Evolutionary conservation across 2,113 vertebrate species (phyloP).

Genomic region (Poeciliopsis prolifica): DNA sequence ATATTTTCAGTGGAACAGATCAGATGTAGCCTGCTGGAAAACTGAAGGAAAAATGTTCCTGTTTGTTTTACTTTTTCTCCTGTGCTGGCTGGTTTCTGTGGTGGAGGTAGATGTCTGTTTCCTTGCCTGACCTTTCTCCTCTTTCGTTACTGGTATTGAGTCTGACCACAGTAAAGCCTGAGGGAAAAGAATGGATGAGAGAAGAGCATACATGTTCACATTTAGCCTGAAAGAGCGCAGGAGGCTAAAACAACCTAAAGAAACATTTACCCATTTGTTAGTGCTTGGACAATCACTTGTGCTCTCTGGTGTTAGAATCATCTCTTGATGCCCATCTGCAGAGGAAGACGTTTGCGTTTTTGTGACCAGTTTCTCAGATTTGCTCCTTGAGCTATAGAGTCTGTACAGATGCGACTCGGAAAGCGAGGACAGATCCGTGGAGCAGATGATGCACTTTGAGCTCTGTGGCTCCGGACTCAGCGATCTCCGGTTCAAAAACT

Average conservation of each 20-base stretch:
- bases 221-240: not conserved
- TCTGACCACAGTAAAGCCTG: conserved; percentile 63
- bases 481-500: conserved; percentile 77
- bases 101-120: conserved; percentile 29
- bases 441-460: conserved; percentile 16
- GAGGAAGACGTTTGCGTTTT: not conserved
- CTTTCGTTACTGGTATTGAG: conserved; percentile 12
- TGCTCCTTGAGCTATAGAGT: conserved; percentile 7
- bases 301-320: conserved; percentile 22
- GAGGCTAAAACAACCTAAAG: not conserved
- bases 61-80: conserved; percentile 28
- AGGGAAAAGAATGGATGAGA: conserved; percentile 9
- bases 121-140: conserved; percentile 26
- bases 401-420: conserved; percentile 17
- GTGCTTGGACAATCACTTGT: conserved; percentile 33
- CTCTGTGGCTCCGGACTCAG: conserved; percentile 45
- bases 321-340: conserved; percentile 21
- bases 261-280: conserved; percentile 63
- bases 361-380: conserved; percentile 24
- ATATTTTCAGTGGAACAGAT: not conserved
- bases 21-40: not conserved
- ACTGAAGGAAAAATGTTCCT: conserved; percentile 1
- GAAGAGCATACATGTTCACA: not conserved
- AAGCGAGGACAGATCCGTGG: conserved; percentile 16
- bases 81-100: conserved; percentile 29